Conservation (phyloP, 2,113 vertebrate species). For the Cercopithecus mona region DNA sequence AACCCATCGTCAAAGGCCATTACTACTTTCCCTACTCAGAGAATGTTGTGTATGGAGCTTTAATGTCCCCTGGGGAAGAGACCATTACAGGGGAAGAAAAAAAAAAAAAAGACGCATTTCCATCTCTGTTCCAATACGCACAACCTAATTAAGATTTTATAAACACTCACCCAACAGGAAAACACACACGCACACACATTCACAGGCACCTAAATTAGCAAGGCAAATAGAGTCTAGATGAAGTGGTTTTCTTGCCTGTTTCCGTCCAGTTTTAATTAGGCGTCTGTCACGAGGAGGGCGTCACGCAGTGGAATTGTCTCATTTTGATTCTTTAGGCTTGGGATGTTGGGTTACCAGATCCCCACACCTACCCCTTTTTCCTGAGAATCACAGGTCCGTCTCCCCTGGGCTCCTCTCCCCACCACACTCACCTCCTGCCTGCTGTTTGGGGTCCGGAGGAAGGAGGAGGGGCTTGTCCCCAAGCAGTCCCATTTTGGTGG, state of each 20-base stretch:
- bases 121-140: slow-evolving; percentile 37
- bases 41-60: background rate
- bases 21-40: slow-evolving; percentile 7
- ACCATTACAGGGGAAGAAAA: slow-evolving; percentile 1
- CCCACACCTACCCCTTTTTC: fast-evolving
- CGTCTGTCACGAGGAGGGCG: slow-evolving; percentile 35
- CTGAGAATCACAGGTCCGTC: background rate
- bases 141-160: slow-evolving; percentile 80
- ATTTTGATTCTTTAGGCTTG: slow-evolving; percentile 27
- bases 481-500: fast-evolving
- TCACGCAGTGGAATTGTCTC: background rate
- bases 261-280: slow-evolving; percentile 75
- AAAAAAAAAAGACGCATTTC: slow-evolving; percentile 33
- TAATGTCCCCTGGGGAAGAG: slow-evolving; percentile 27
- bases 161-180: slow-evolving; percentile 67
- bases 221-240: slow-evolving; percentile 66
- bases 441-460: background rate
- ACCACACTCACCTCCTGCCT: background rate
- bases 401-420: background rate
- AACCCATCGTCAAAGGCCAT: background rate
- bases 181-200: background rate
- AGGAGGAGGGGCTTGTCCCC: background rate
- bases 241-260: slow-evolving; percentile 67
- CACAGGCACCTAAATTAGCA: slow-evolving; percentile 53
- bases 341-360: background rate